A percentile compares a stretch with the other conserved stretches of the same genome.
Evolutionary conservation across 92 coral and sea anemone genomes (phyloP).

Genomic region (Bergia sp.): DNA sequence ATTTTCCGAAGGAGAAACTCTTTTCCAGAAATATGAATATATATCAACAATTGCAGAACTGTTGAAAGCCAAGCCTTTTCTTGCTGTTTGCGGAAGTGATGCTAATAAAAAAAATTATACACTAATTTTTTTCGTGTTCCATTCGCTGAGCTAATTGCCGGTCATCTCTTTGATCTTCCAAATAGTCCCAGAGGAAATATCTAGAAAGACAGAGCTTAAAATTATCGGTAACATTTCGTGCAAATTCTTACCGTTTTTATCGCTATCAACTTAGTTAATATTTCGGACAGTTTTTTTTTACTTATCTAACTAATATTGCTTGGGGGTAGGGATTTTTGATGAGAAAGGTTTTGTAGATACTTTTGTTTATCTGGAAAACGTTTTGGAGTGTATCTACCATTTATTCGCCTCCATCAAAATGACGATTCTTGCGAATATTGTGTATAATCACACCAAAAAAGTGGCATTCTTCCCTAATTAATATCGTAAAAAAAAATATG

Average conservation of each 20-base stretch:
- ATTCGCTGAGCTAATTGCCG: neutral
- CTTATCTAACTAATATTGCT: neutral
- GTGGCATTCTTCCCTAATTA: neutral
- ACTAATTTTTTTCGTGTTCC: neutral
- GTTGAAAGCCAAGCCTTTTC: slow-evolving; percentile 36
- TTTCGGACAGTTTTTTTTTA: neutral
- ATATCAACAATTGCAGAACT: slow-evolving; percentile 22
- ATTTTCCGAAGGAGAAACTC: slow-evolving; percentile 33
- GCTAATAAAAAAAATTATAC: slow-evolving; percentile 1
- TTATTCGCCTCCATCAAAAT: too few species aligned
- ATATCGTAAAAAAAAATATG: neutral
- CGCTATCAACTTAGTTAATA: neutral
- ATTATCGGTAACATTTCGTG: neutral
- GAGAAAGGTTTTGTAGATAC: neutral
- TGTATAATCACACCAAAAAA: neutral
- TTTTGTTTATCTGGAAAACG: neutral
- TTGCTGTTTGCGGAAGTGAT: slow-evolving; percentile 5
- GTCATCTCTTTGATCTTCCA: neutral
- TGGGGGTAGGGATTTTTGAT: neutral
- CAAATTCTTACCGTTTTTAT: neutral
- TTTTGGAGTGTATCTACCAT: neutral
- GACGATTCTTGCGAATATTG: too few species aligned
- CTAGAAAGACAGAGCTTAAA: neutral
- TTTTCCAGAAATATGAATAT: slow-evolving; percentile 11
- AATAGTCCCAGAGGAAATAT: neutral